Conservation (phyloP, 2,113 vertebrate genomes). For the Pholis gunnellus region DNA sequence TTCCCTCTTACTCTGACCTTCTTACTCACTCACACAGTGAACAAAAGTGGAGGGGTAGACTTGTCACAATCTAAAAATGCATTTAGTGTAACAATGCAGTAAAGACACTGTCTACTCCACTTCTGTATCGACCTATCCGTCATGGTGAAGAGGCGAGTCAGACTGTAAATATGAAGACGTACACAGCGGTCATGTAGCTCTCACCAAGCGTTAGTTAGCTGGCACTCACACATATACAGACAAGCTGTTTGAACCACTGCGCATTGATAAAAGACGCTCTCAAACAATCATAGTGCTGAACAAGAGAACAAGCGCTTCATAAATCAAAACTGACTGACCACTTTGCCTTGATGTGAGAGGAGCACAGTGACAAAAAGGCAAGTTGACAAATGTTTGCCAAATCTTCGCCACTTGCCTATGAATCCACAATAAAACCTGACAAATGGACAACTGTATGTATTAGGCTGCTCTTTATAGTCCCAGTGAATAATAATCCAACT, state of each 20-base stretch:
- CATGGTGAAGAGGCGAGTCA: constrained; percentile 2
- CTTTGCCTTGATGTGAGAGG: constrained; percentile 22
- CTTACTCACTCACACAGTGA: background rate
- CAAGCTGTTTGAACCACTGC: background rate
- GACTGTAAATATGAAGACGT: constrained; percentile 18
- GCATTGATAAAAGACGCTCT: background rate
- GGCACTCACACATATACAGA: background rate
- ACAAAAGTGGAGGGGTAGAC: background rate
- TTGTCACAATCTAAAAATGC: constrained; percentile 11
- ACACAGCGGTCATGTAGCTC: background rate
- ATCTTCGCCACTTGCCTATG: background rate
- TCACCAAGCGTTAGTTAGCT: background rate
- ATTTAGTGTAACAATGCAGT: constrained; percentile 16
- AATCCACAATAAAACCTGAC: background rate
- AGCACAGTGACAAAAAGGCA: constrained; percentile 12
- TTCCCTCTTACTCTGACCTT: background rate
- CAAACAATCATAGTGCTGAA: background rate
- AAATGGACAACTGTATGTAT: background rate
- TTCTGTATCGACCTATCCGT: background rate
- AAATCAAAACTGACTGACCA: constrained; percentile 35
- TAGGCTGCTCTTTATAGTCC: background rate
- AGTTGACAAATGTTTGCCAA: constrained; percentile 2
- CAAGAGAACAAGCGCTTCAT: background rate
- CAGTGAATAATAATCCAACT: background rate
- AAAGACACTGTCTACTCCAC: constrained; percentile 1